These are phyloP conservation scores for Suricata suricatta DNA, from an alignment of 2,113 vertebrate species.

Conservation along the genomic window DNA sequence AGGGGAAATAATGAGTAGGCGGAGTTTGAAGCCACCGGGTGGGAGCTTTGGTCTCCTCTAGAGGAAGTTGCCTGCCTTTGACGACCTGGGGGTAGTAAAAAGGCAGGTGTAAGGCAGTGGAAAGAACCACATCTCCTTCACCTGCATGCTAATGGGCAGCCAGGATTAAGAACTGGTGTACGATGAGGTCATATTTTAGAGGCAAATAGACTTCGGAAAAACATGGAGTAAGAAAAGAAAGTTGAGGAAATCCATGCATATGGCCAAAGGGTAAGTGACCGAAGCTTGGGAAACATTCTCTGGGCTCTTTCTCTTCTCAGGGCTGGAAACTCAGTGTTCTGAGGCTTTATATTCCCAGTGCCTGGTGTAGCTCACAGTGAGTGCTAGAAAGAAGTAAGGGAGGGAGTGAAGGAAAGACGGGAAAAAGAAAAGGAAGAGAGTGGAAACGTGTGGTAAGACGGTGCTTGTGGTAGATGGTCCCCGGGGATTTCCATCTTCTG, in stretches of 20 bases:
- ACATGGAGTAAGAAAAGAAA: background rate
- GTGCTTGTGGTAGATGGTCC: background rate
- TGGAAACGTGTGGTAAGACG: background rate
- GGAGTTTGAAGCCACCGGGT: background rate
- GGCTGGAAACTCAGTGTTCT: background rate
- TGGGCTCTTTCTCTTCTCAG: background rate
- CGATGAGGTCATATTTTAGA: background rate
- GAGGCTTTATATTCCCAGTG: background rate
- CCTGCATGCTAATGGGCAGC: too few species aligned
- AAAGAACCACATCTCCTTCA: background rate
- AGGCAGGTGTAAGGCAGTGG: rapidly evolving
- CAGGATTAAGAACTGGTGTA: background rate
- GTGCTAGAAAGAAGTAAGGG: background rate
- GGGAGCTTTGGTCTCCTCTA: background rate
- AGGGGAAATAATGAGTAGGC: background rate
- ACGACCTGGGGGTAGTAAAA: background rate
- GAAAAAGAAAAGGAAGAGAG: background rate
- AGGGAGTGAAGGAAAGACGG: background rate
- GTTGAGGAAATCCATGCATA: background rate
- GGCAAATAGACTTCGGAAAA: background rate
- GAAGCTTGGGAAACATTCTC: background rate
- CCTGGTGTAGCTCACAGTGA: background rate
- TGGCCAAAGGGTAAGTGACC: background rate
- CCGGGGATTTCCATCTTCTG: background rate
- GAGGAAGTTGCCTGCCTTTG: background rate